Base-by-base conservation (phyloP, 2,888 invertebrate species). In the Andrena bucephala region DNA sequence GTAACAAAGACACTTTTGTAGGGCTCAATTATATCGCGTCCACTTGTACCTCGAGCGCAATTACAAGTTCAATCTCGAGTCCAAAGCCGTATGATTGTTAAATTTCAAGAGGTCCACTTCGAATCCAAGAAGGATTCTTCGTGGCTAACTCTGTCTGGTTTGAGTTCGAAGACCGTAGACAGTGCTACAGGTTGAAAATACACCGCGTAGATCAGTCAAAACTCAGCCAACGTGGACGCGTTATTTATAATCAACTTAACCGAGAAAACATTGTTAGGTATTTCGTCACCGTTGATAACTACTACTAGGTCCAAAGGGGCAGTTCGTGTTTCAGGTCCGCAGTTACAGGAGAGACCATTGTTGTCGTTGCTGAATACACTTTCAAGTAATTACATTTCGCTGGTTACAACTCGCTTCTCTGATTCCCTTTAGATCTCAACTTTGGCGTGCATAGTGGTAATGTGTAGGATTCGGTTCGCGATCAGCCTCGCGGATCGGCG, bases 331-430 rank as follows among this genome's bases (percentile, higher is more conserved):
- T 75, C 52, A 66, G 50, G 27, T 24, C n/a, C 48, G 62, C 33
- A 57, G 20, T 0, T 33, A 31, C 67, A 70, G 48, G 42, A 60
- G 59, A 70, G 65, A 20, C 78, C 60, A 71, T 77, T 72, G 77
- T 78, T 81, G 65, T 75, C 68, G 77, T 69, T 74, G 83, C 76
- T 76, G 63, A 80, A 76, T 81, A 85, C 86, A 86, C 90, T 90
- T 90, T 89, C 90, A 86, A 89, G 89, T 91, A 90, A 92, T 92
- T 90, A 90, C 90, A 89, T 90, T 90, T 91, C 81, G 83, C 87
- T 81, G 83, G 87, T 87, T 91, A 88, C 88, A 88, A 87, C 85
- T 85, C 81, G 62, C 65, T 78, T 57, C 65, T n/a, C 29, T 71
- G 68, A 8, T 20, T 67, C 57, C 42, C 68, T 62, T 16, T 42